Evolutionary conservation across 2,113 vertebrate species (phyloP).

Genomic region (Tragelaphus scriptus): DNA sequence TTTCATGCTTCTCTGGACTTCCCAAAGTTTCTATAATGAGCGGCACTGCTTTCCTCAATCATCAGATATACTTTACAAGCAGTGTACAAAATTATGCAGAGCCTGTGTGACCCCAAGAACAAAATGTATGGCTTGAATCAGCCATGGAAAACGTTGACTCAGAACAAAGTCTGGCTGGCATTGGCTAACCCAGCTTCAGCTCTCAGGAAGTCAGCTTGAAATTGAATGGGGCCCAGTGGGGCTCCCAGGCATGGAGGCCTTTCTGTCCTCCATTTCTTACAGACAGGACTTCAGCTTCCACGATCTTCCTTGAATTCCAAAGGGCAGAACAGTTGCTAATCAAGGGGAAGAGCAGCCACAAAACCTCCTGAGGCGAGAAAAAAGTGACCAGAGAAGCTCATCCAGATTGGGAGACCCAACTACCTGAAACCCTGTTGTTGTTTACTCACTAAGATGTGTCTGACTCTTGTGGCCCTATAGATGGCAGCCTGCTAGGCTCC

Average conservation of each 20-base stretch:
- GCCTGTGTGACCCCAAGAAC: too few species aligned
- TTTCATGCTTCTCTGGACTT: not conserved
- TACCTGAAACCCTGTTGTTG: not conserved
- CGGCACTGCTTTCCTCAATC: not conserved
- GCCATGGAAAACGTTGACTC: accelerated
- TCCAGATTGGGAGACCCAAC: not conserved
- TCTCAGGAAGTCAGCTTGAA: not conserved
- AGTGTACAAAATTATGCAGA: accelerated
- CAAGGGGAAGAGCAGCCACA: not conserved
- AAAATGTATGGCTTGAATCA: not conserved
- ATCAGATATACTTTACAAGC: not conserved
- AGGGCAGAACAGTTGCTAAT: not conserved
- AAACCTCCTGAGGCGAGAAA: not conserved
- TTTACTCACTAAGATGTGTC: not conserved
- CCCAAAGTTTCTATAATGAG: not conserved
- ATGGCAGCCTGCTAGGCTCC: not conserved
- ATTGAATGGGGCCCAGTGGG: not conserved
- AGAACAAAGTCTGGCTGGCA: not conserved
- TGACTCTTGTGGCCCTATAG: not conserved
- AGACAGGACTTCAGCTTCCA: not conserved
- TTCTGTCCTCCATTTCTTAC: not conserved
- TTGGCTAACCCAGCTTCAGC: too few species aligned
- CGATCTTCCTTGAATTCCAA: not conserved
- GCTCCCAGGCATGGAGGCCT: not conserved
- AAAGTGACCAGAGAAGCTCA: not conserved